Base-by-base conservation (phyloP, 1,140 invertebrate species). In the Zeugodacus cucurbitae region DNA sequence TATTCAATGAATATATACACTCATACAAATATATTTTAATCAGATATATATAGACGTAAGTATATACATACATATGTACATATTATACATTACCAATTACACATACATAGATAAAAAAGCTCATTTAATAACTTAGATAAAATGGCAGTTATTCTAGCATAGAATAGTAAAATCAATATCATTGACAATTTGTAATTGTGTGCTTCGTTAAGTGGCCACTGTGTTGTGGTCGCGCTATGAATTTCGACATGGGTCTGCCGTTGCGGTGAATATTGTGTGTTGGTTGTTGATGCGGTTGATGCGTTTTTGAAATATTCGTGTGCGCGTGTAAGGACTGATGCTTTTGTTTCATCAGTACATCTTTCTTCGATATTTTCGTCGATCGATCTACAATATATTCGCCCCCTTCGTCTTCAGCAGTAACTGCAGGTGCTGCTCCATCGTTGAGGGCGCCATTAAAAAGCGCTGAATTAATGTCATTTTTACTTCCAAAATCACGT, bases 101-200 rank as follows among this genome's bases (percentile, higher is more conserved):
- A 48, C 41, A 48, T 37, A 74, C 44, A 82, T 17, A 41, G 32
- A 70, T 22, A 26, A n/a, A 48, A 82, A 82, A 4, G n/a, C 74
- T 6, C 74, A 82, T 44, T 44, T 82, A 82, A 20, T 82, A 82
- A 82, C 37, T 54, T 82, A 82, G 41, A 41, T 34, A 82, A 82
- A 82, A 82, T 82, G 74, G 74, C 74, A 82, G 74, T 82, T 82
- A 44, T 82, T 82, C 74, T 82, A 48, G 74, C 74, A 11, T 82
- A 82, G 34, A 82, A 82, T 82, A 82, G 17, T 82, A 48, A 48
- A 82, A 82, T 48, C 17, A 48, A 82, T 82, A 54, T 82, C 41
- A 82, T 82, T 82, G 74, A 34, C 34, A 82, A 82, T 82, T 82
- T 82, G 74, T 48, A 26, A 82, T 48, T 26, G 74, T 48, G 3